phyloP scores from a whole-genome alignment of 2,113 vertebrate genomes.

The Otis tarda region DNA sequence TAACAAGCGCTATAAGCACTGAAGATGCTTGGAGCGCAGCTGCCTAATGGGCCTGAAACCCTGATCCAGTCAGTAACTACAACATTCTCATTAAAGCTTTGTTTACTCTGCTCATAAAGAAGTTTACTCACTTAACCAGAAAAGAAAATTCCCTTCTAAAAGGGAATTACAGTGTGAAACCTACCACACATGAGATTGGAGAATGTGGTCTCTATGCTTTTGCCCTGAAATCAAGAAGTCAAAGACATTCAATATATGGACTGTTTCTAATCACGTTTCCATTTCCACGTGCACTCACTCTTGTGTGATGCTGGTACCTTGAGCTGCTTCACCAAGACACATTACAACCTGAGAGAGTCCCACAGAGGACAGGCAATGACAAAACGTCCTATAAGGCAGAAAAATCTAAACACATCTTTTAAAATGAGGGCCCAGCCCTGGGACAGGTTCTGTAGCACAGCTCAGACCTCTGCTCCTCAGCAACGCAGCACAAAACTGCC shows the following conservation, averaged over 20 bases:
- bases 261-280: not conserved
- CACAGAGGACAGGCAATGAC: not conserved
- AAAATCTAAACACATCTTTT: not conserved
- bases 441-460: not conserved
- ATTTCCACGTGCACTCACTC: not conserved
- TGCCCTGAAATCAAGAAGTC: not conserved
- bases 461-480: not conserved
- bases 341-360: not conserved
- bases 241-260: not conserved
- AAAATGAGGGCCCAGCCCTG: not conserved
- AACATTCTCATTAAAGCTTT: slow-evolving; percentile 26
- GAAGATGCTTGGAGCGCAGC: slow-evolving; percentile 14
- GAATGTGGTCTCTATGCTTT: not conserved
- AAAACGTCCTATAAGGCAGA: not conserved
- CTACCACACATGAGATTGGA: not conserved
- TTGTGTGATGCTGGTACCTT: not conserved
- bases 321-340: not conserved
- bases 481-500: not conserved
- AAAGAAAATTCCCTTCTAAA: not conserved
- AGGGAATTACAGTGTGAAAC: not conserved
- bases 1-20: not conserved
- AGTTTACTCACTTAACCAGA: slow-evolving; percentile 9
- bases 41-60: not conserved
- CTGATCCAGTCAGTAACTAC: not conserved
- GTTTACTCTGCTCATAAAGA: slow-evolving; percentile 3